A percentile compares a stretch with the other conserved stretches of the same genome.
These are phyloP conservation scores for Oryzias javanicus DNA, from an alignment of 2,113 vertebrate genomes.

Conservation along the genomic window DNA sequence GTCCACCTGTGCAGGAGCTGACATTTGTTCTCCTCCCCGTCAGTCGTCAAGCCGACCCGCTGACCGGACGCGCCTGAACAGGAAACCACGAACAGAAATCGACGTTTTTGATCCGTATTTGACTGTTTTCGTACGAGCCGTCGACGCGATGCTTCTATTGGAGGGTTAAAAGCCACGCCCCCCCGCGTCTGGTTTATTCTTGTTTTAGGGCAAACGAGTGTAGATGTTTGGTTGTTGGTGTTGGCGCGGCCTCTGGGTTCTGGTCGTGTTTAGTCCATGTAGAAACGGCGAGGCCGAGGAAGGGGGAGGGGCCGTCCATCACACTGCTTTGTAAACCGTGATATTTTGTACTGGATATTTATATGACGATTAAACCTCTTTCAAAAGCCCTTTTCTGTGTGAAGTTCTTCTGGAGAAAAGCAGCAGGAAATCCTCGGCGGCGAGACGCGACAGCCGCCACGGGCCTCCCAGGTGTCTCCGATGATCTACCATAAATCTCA, in stretches of 20 bases:
- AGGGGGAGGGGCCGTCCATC: conserved; percentile 80
- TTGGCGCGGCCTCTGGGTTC: conserved; percentile 48
- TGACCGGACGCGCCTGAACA: conserved; percentile 18
- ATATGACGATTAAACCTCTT: conserved; percentile 91
- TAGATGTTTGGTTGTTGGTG: conserved; percentile 68
- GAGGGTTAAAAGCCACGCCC: neutral
- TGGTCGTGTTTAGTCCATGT: conserved; percentile 74
- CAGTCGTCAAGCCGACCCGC: conserved; percentile 29
- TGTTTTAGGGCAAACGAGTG: conserved; percentile 7
- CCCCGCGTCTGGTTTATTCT: no score
- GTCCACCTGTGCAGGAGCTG: conserved; percentile 48
- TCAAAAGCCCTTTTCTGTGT: conserved; percentile 46
- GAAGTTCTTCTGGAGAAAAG: neutral
- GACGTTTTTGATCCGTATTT: no score
- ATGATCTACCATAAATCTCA: conserved; percentile 31
- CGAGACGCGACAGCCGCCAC: conserved; percentile 18
- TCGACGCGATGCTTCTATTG: neutral
- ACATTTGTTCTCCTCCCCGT: conserved; percentile 46
- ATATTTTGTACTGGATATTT: conserved; percentile 99
- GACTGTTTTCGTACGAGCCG: neutral
- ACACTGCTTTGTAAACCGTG: conserved; percentile 91
- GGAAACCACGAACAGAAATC: no score
- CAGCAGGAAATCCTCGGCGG: conserved; percentile 3
- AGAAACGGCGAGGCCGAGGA: conserved; percentile 76
- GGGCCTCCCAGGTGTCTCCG: conserved; percentile 34